A percentile compares a stretch with the other conserved stretches of the same genome.
Conservation (phyloP, 2,888 invertebrate genomes). For the Drosophila basisetae region DNA sequence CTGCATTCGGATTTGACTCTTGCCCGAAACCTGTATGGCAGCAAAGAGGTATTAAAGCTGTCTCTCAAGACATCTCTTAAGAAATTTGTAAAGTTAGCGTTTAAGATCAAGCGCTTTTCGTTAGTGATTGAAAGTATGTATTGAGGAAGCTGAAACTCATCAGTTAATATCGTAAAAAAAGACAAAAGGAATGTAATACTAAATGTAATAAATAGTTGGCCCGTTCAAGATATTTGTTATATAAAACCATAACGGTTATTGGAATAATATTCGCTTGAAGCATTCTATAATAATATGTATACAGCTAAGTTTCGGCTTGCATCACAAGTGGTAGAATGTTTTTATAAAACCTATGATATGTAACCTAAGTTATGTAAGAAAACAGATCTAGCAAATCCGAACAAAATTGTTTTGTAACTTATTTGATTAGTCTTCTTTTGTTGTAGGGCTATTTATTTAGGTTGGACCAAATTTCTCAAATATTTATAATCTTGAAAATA, state of each 20-base stretch:
- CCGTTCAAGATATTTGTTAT: neutral
- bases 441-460: neutral
- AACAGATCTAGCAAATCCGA: neutral
- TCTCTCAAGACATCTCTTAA: neutral
- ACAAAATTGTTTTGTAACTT: neutral
- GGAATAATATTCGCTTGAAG: neutral
- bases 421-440: neutral
- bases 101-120: neutral
- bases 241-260: neutral
- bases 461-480: neutral
- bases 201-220: neutral
- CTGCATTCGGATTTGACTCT: constrained; percentile 94
- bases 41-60: constrained; percentile 87
- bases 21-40: constrained; percentile 92
- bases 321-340: neutral
- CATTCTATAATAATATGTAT: neutral
- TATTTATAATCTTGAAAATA: neutral
- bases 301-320: neutral
- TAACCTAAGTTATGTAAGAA: neutral
- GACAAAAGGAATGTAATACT: neutral
- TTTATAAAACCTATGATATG: neutral
- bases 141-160: neutral
- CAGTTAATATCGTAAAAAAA: neutral
- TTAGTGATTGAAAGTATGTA: neutral
- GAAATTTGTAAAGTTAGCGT: neutral